These are phyloP conservation scores for Drosophila paramelanica DNA, from an alignment of 2,888 invertebrate genomes.

Conservation along the genomic window DNA sequence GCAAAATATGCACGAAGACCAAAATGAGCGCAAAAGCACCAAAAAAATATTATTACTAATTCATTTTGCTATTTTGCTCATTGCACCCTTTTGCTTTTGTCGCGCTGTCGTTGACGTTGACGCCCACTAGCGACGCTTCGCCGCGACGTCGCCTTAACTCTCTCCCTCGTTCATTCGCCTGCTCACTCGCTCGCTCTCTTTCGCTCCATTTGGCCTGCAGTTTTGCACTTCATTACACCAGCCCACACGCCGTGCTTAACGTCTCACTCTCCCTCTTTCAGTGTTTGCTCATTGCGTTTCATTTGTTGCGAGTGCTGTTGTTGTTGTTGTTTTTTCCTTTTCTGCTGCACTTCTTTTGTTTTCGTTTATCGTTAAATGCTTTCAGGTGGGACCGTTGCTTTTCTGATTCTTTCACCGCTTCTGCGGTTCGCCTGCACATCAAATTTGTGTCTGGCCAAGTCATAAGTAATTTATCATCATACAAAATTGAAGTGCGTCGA, in stretches of 20 bases:
- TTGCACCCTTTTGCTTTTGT: slow-evolving; percentile 58
- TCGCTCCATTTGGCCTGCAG: slow-evolving; percentile 23
- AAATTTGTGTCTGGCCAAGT: slow-evolving; percentile 48
- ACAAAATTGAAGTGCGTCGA: slow-evolving; percentile 67
- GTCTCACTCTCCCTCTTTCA: slow-evolving; percentile 1
- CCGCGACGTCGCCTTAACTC: slow-evolving; percentile 10
- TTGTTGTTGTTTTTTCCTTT: background rate
- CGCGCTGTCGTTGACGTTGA: slow-evolving; percentile 15
- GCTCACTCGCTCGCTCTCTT: background rate
- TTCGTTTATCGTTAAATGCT: slow-evolving; percentile 57
- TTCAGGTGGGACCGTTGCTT: slow-evolving; percentile 53
- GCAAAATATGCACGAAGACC: slow-evolving; percentile 45
- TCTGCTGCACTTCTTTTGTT: slow-evolving; percentile 15
- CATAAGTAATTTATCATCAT: slow-evolving; percentile 80
- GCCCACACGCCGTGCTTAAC: slow-evolving; percentile 4
- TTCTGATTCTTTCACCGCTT: slow-evolving; percentile 20
- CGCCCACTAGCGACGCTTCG: slow-evolving; percentile 6
- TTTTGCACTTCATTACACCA: slow-evolving; percentile 34
- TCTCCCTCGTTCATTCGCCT: background rate
- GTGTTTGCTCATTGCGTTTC: slow-evolving; percentile 5
- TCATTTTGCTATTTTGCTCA: slow-evolving; percentile 58
- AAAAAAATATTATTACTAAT: slow-evolving; percentile 74
- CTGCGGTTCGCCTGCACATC: slow-evolving; percentile 14
- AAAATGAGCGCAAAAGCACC: slow-evolving; percentile 40
- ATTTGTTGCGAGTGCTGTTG: slow-evolving; percentile 8